Evolutionary conservation across 1,140 invertebrate species (phyloP).

Genomic region (Sarcophaga peregrina): DNA sequence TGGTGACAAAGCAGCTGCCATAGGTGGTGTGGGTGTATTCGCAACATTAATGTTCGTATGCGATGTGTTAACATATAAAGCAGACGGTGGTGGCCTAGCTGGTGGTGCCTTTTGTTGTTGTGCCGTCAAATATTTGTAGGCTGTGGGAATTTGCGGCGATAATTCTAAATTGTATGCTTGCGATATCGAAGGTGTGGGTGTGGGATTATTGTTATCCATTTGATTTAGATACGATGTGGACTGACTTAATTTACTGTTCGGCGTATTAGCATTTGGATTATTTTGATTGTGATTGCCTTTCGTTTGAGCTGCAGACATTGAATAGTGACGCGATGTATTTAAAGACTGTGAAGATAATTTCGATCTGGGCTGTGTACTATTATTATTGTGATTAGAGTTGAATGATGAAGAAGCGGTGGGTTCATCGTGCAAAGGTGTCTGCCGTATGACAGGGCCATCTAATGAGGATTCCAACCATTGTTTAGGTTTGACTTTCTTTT

Average conservation of each 20-base stretch:
- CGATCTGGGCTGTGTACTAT: slow-evolving; percentile 18
- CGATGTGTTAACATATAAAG: slow-evolving; percentile 35
- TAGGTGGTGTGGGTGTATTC: slow-evolving; percentile 51
- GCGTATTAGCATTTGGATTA: slow-evolving; percentile 50
- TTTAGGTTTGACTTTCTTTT: slow-evolving; percentile 65
- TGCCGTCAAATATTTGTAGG: slow-evolving; percentile 32
- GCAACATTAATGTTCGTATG: slow-evolving; percentile 47
- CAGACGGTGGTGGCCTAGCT: slow-evolving; percentile 63
- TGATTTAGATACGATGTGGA: slow-evolving; percentile 63
- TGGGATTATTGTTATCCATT: slow-evolving; percentile 47
- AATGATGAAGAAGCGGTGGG: neutral
- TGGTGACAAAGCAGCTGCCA: slow-evolving; percentile 57
- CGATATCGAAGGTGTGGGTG: slow-evolving; percentile 49
- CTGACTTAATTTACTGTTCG: slow-evolving; percentile 57
- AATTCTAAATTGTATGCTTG: slow-evolving; percentile 60
- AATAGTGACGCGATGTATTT: slow-evolving; percentile 53
- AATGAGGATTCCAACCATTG: slow-evolving; percentile 69
- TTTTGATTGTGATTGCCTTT: slow-evolving; percentile 47
- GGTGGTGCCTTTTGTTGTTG: slow-evolving; percentile 57
- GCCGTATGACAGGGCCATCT: slow-evolving; percentile 66
- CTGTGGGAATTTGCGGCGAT: slow-evolving; percentile 52
- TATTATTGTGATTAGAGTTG: neutral
- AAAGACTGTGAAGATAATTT: slow-evolving; percentile 64
- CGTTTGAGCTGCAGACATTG: slow-evolving; percentile 52
- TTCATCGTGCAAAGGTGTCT: slow-evolving; percentile 7